These are phyloP conservation scores for Tautogolabrus adspersus DNA, from an alignment of 2,113 vertebrate genomes.

Conservation along the genomic window DNA sequence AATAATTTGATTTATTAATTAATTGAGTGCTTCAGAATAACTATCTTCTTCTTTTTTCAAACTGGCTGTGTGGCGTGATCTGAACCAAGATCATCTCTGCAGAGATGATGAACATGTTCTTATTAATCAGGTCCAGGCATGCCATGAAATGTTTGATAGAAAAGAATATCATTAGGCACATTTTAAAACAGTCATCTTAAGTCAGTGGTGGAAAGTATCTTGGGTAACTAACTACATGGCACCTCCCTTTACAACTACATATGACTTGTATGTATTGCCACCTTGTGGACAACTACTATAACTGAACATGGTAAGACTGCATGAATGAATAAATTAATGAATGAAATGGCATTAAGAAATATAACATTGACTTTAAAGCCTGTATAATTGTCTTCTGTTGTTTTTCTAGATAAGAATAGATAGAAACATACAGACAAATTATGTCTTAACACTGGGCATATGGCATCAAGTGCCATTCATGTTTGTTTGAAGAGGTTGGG, in stretches of 20 bases:
- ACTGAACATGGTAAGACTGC: not conserved
- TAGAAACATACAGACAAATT: not conserved
- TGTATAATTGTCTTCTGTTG: not conserved
- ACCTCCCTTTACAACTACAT: not conserved
- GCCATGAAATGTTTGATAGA: not conserved
- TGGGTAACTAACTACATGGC: not conserved
- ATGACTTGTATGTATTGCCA: constrained; percentile 60
- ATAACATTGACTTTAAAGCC: not conserved
- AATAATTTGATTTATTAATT: too few species aligned
- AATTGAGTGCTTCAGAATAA: too few species aligned
- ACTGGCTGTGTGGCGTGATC: too few species aligned
- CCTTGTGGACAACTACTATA: constrained; percentile 53
- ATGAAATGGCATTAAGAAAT: not conserved
- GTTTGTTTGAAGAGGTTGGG: not conserved
- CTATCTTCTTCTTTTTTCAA: too few species aligned
- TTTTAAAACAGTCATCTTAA: not conserved
- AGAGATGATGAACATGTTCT: not conserved
- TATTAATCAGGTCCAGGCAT: not conserved
- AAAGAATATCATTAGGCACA: not conserved
- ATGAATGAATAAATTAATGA: constrained; percentile 12
- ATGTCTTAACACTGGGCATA: too few species aligned
- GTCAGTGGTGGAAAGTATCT: not conserved
- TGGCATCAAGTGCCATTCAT: too few species aligned
- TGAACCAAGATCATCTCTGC: not conserved
- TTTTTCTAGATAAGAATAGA: not conserved